These are phyloP conservation scores for Aspidoscelis tigris DNA, from an alignment of 2,113 vertebrate genomes.

Conservation along the genomic window DNA sequence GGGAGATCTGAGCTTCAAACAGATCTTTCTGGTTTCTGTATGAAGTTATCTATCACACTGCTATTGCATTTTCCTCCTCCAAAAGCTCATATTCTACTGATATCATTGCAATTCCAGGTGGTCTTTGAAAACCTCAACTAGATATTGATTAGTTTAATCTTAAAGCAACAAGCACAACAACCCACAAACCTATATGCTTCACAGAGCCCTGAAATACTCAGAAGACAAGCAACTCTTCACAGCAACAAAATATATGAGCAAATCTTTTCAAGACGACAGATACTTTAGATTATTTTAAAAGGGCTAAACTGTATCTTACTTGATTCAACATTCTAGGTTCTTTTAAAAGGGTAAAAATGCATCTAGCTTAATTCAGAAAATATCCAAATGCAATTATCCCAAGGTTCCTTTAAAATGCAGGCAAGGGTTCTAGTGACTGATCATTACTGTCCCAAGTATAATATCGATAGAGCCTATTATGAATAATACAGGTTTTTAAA, in stretches of 20 bases:
- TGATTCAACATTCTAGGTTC: too few species aligned
- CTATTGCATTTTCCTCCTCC: conserved; percentile 14
- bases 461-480: too few species aligned
- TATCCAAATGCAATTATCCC: too few species aligned
- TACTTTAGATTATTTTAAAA: conserved; percentile 4
- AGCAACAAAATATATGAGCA: neutral
- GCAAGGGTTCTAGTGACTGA: too few species aligned
- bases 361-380: neutral
- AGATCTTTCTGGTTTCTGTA: conserved; percentile 59
- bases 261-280: conserved; percentile 34
- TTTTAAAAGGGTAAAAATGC: neutral
- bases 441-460: too few species aligned
- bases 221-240: conserved; percentile 30
- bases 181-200: conserved; percentile 22
- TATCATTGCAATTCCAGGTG: conserved; percentile 55
- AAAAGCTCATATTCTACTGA: conserved; percentile 41
- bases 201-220: conserved; percentile 31
- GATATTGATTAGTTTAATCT: conserved; percentile 61
- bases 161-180: conserved; percentile 35
- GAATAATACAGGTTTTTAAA: too few species aligned
- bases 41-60: conserved; percentile 60
- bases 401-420: too few species aligned
- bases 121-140: conserved; percentile 58
- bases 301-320: neutral
- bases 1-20: conserved; percentile 33